Evolutionary conservation across 2,113 vertebrate species (phyloP).

Genomic region (Odocoileus hemionus): DNA sequence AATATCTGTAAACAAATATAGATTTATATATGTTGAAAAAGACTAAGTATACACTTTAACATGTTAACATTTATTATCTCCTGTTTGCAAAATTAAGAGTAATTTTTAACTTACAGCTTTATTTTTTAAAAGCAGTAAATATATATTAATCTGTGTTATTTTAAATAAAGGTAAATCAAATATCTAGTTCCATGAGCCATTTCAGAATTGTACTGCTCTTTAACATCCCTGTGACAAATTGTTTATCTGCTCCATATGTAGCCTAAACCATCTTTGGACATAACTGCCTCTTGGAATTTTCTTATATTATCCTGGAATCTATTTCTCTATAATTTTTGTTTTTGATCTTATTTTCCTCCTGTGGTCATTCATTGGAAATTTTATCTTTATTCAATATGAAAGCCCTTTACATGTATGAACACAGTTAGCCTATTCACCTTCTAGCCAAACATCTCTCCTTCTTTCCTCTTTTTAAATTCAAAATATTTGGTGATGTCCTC

Average conservation of each 20-base stretch:
- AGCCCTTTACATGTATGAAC: background rate
- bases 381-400: conserved; percentile 1
- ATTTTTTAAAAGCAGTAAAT: background rate
- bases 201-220: background rate
- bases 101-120: background rate
- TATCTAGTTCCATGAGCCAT: background rate
- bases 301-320: background rate
- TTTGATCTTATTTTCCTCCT: background rate
- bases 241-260: background rate
- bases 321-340: background rate
- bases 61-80: background rate
- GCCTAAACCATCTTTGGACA: background rate
- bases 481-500: background rate
- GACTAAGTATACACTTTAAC: background rate
- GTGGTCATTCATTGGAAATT: background rate
- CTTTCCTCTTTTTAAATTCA: background rate
- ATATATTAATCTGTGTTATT: background rate
- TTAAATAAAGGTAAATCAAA: background rate
- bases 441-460: background rate
- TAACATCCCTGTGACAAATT: background rate
- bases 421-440: background rate
- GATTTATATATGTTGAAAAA: background rate
- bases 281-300: background rate
- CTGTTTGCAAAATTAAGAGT: background rate
- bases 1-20: background rate